Evolutionary conservation across 2,888 invertebrate genomes (phyloP).

Genomic region (Meandrusa payeni): DNA sequence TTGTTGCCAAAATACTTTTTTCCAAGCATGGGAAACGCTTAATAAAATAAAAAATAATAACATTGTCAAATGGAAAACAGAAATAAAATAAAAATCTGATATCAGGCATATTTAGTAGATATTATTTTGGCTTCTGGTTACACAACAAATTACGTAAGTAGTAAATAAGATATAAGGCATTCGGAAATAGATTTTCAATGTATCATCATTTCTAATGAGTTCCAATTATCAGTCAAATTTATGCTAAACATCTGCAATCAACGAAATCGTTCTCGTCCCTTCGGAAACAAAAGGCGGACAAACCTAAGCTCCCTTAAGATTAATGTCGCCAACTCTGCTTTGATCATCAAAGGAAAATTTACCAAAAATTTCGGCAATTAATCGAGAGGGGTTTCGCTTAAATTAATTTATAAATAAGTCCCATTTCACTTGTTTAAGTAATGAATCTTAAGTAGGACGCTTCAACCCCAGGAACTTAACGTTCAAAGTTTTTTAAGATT

Average conservation of each 20-base stretch:
- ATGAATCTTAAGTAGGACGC: slow-evolving; percentile 8
- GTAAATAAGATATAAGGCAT: no score
- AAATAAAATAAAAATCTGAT: no score
- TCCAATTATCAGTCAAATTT: neutral
- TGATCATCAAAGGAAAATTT: slow-evolving; percentile 38
- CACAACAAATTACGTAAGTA: no score
- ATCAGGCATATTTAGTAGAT: no score
- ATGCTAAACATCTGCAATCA: slow-evolving; percentile 10
- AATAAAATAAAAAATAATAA: no score
- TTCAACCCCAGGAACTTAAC: no score
- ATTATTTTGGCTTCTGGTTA: no score
- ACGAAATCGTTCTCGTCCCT: slow-evolving; percentile 5
- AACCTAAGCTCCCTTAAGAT: slow-evolving; percentile 12
- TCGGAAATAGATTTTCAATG: no score
- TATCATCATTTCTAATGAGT: neutral
- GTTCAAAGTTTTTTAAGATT: no score
- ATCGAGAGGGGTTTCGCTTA: slow-evolving; percentile 40
- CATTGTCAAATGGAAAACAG: no score
- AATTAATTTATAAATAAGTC: slow-evolving; percentile 43
- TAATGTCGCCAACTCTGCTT: slow-evolving; percentile 25
- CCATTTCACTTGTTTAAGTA: slow-evolving; percentile 31
- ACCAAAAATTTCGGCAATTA: slow-evolving; percentile 42
- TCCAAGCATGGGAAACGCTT: no score
- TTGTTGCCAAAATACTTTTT: no score
- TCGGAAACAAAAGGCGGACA: slow-evolving; percentile 1